Percentiles rank a stretch among this genome's conserved stretches.
Conservation (phyloP, 2,888 invertebrate species). For the Parnassius apollo region DNA sequence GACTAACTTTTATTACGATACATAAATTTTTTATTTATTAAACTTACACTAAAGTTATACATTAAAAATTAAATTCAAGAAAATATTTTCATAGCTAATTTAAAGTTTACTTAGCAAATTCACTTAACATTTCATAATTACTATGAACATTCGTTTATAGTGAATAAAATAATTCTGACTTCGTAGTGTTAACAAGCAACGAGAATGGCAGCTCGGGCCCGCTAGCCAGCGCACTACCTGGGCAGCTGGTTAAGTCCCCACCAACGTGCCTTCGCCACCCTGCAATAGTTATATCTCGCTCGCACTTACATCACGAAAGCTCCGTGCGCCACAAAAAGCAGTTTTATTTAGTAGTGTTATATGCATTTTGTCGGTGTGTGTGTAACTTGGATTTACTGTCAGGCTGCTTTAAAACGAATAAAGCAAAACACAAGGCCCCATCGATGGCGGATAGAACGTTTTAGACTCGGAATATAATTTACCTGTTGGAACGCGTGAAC, state of each 20-base stretch:
- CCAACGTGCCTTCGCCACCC: constrained; percentile 58
- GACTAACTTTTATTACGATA: too few species aligned
- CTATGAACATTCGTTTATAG: constrained; percentile 56
- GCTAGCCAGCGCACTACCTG: constrained; percentile 73
- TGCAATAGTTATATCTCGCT: constrained; percentile 65
- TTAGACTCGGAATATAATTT: constrained; percentile 58
- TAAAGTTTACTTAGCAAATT: background rate
- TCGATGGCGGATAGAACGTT: constrained; percentile 63
- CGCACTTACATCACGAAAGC: constrained; percentile 62
- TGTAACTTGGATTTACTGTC: constrained; percentile 72
- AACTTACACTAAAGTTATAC: too few species aligned
- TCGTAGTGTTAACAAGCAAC: constrained; percentile 74
- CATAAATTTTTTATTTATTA: too few species aligned
- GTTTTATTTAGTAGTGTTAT: constrained; percentile 66
- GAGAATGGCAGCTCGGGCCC: constrained; percentile 69
- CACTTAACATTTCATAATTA: constrained; percentile 28
- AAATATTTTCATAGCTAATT: constrained; percentile 12
- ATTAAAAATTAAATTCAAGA: too few species aligned
- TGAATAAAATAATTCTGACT: constrained; percentile 66
- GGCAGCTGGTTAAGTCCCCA: constrained; percentile 76
- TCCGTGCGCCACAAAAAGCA: constrained; percentile 75
- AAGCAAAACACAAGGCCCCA: constrained; percentile 53
- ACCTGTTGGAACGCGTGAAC: constrained; percentile 83
- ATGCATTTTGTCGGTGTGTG: constrained; percentile 56
- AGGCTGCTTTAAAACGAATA: constrained; percentile 57